Conservation (phyloP, 1,140 invertebrate species). For the Penaeus vannamei region DNA sequence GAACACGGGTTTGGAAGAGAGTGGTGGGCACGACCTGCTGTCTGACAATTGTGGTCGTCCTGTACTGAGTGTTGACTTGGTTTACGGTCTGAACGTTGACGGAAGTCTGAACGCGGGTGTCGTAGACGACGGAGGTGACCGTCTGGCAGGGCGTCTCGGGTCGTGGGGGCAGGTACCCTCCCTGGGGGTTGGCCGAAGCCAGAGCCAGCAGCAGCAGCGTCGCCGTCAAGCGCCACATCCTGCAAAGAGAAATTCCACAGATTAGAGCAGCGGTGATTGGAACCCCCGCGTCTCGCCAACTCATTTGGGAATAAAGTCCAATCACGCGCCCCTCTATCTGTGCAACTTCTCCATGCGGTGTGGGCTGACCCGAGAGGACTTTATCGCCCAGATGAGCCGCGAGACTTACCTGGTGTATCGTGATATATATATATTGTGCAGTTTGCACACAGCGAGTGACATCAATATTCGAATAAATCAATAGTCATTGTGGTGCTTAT, state of each 20-base stretch:
- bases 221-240: slow-evolving; percentile 60
- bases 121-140: slow-evolving; percentile 46
- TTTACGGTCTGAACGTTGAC: slow-evolving; percentile 41
- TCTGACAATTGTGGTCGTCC: slow-evolving; percentile 39
- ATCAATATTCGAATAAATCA: too few species aligned
- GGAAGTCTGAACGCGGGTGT: slow-evolving; percentile 50
- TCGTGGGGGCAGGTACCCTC: slow-evolving; percentile 46
- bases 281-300: slow-evolving; percentile 62
- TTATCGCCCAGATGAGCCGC: slow-evolving; percentile 65
- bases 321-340: slow-evolving; percentile 62
- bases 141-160: neutral
- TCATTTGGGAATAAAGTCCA: slow-evolving; percentile 66
- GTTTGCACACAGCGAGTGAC: too few species aligned
- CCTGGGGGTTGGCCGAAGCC: slow-evolving; percentile 49
- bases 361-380: slow-evolving; percentile 56
- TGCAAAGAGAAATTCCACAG: slow-evolving; percentile 65
- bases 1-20: slow-evolving; percentile 41
- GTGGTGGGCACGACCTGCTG: slow-evolving; percentile 53
- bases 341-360: slow-evolving; percentile 57
- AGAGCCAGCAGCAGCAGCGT: slow-evolving; percentile 51
- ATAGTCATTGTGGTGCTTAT: too few species aligned
- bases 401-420: slow-evolving; percentile 8
- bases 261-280: slow-evolving; percentile 65
- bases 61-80: slow-evolving; percentile 48
- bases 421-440: neutral